Evolutionary conservation across 2,888 invertebrate species (phyloP), one percentile per base, ranked within the genome.

Genomic region (Nemoura dubitans): DNA sequence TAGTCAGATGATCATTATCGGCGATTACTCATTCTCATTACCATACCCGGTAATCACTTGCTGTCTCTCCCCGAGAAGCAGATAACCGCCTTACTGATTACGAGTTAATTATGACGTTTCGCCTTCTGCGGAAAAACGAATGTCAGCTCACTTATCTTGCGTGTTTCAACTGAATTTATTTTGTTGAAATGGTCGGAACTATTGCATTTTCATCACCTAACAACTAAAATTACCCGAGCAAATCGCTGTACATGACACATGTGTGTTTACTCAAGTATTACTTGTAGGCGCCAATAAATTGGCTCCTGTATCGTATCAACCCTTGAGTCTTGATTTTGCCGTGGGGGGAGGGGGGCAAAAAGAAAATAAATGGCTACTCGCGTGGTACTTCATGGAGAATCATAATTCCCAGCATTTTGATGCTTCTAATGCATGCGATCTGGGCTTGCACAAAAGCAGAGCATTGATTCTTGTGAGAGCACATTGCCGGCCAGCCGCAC

Each of bases 1-100:
- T 84, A 84, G 59, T 84, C 84, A 59, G 84, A 76, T 76, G 76
- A 84, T 76, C 28, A 29, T 84, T 84, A 84, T 84, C 84, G n/a
- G 76, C 21, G 27, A 59, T 84, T 29, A 84, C 27, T 84, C 84
- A 84, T 76, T 27, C 83, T 43, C 42, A 26, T 83, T 84, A 42
- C 36, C 83, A 42, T 42, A 26, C 30, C 30, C 30, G 30, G 83
- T 83, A 83, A n/a, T 83, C 83, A 27, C 59, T 59, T 59, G 59
- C 16, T 59, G 59, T 59, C 59, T 59, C 59, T 59, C 59, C 59
- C 21, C 59, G 21, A 59, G 59, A 59, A 59, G n/a, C 59, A 59
- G 59, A 59, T 59, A 59, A 59, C 59, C 59, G 14, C 14, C n/a
- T 2, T 7, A 21, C 59, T 59, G 59, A 59, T 59, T 59, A 59